These are phyloP conservation scores for Sterna hirundo DNA, from an alignment of 2,113 vertebrate species.

Conservation along the genomic window DNA sequence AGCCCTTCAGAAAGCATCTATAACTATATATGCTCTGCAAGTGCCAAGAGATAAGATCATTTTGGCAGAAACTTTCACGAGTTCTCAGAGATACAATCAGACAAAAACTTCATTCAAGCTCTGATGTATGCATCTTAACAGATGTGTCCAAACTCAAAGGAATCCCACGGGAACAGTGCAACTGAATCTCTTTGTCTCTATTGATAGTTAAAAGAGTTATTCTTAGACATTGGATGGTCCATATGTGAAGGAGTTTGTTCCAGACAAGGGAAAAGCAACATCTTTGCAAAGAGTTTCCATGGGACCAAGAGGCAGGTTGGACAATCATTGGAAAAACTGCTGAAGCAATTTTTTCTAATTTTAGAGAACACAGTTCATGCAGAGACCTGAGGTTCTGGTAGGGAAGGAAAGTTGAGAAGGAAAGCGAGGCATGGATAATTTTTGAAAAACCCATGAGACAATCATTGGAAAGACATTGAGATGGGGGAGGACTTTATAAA, in stretches of 20 bases:
- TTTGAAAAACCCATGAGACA: neutral
- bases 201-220: constrained; percentile 78
- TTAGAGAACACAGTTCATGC: neutral
- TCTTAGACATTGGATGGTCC: constrained; percentile 77
- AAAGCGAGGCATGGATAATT: neutral
- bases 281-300: constrained; percentile 67
- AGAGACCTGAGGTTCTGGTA: neutral
- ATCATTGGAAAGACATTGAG: neutral
- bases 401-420: neutral
- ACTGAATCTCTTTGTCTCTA: constrained; percentile 75
- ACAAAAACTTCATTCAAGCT: constrained; percentile 77
- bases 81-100: constrained; percentile 73
- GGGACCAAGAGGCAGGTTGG: constrained; percentile 66
- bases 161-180: constrained; percentile 75
- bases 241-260: constrained; percentile 73
- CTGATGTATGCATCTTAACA: constrained; percentile 75
- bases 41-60: constrained; percentile 72
- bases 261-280: constrained; percentile 69
- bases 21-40: constrained; percentile 52
- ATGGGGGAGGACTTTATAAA: neutral
- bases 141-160: constrained; percentile 77
- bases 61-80: constrained; percentile 69
- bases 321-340: constrained; percentile 47
- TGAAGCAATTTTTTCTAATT: neutral
- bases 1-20: constrained; percentile 61